Evolutionary conservation across 2,113 vertebrate species (phyloP).

Genomic region (Pleuronectes platessa): DNA sequence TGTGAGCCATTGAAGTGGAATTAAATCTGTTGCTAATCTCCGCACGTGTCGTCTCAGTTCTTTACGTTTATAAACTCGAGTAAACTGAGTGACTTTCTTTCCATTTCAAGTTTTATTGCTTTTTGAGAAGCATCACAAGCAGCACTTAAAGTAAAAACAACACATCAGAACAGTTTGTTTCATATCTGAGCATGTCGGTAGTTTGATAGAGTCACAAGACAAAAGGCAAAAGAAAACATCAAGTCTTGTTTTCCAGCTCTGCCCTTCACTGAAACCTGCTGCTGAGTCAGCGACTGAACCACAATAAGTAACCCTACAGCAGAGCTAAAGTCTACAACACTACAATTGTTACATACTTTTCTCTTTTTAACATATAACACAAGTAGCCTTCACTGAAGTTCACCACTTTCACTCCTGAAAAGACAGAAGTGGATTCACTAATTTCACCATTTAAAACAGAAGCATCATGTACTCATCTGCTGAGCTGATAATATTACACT

Average conservation of each 20-base stretch:
- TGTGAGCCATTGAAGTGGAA: slow-evolving; percentile 21
- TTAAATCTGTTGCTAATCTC: slow-evolving; percentile 31
- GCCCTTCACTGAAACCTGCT: neutral
- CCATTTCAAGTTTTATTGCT: slow-evolving; percentile 50
- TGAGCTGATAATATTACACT: too few species aligned
- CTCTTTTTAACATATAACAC: slow-evolving; percentile 68
- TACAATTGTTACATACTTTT: slow-evolving; percentile 7
- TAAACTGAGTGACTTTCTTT: neutral
- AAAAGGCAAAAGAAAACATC: slow-evolving; percentile 7
- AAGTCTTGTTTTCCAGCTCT: neutral
- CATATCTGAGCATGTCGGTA: slow-evolving; percentile 13
- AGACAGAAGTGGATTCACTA: slow-evolving; percentile 40
- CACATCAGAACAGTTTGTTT: neutral
- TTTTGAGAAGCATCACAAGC: slow-evolving; percentile 37
- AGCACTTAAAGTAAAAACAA: slow-evolving; percentile 34
- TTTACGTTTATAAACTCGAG: neutral
- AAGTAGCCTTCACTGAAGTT: slow-evolving; percentile 66
- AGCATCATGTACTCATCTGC: too few species aligned
- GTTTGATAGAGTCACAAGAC: neutral
- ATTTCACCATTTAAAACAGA: too few species aligned
- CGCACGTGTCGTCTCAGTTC: neutral
- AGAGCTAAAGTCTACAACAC: slow-evolving; percentile 19
- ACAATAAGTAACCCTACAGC: slow-evolving; percentile 31
- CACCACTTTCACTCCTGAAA: slow-evolving; percentile 36
- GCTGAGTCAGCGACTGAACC: neutral